A percentile compares a stretch with the other conserved stretches of the same genome.
phyloP scores from a whole-genome alignment of 2,888 invertebrate genomes.

The Ormyrus rosae region DNA sequence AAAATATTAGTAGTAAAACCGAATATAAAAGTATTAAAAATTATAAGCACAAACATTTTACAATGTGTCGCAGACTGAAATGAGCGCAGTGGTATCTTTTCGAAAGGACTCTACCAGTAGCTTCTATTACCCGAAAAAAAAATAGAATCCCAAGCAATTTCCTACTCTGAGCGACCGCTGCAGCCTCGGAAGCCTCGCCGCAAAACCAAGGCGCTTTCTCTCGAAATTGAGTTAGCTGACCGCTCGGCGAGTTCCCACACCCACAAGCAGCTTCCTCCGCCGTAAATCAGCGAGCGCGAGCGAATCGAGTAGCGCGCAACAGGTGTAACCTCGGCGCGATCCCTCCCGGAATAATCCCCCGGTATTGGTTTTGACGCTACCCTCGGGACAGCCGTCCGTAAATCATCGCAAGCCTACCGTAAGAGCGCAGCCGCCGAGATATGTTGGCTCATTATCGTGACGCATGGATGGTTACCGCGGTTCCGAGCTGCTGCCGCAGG shows the following conservation, averaged over 20 bases:
- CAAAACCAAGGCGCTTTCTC: no score
- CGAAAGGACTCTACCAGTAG: no score
- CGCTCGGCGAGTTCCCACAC: slow-evolving; percentile 22
- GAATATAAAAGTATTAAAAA: no score
- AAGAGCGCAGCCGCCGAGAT: slow-evolving; percentile 58
- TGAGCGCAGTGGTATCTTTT: no score
- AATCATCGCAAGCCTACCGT: slow-evolving; percentile 62
- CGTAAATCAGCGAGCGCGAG: slow-evolving; percentile 9
- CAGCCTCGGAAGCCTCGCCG: no score
- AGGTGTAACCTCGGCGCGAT: slow-evolving; percentile 31
- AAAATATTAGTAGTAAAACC: no score
- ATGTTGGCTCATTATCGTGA: slow-evolving; percentile 71
- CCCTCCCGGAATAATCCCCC: slow-evolving; percentile 63
- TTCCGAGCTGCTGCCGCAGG: neutral
- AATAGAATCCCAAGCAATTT: no score
- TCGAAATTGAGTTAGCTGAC: neutral
- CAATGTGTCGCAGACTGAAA: no score
- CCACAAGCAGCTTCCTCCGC: slow-evolving; percentile 4
- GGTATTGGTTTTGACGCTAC: slow-evolving; percentile 71
- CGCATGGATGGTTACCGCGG: slow-evolving; percentile 62
- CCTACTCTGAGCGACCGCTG: no score
- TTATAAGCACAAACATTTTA: no score
- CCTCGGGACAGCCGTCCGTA: slow-evolving; percentile 63
- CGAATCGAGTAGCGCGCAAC: slow-evolving; percentile 16
- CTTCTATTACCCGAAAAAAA: no score